Evolutionary conservation across 1,140 invertebrate species (phyloP), one percentile per base, ranked within the genome.

Genomic region (Notospermus geniculatus): DNA sequence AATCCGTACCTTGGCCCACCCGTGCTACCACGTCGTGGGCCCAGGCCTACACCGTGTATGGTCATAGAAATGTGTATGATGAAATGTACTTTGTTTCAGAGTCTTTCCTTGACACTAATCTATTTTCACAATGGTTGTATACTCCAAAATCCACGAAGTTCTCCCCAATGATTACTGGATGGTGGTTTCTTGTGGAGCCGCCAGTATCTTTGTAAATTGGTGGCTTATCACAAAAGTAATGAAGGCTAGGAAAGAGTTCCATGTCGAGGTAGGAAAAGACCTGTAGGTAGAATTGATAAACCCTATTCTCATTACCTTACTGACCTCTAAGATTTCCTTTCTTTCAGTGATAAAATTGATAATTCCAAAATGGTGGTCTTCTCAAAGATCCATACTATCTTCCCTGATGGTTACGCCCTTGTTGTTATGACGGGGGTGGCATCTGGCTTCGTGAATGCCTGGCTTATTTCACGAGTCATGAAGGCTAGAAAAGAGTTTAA

Each of bases 181-280:
- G 56, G 75, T 77, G 5, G 59, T 75, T 19, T 29, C 75, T 32
- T 61, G 63, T 45, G 71, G 67, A 19, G 67, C 68, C 30, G 75
- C 71, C 11, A 72, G 67, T 60, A 54, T 64, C 1, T 71, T 74
- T 64, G 55, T 75, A 55, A 76, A 76, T 63, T 72, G 71, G 65
- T 76, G 73, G 72, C 63, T 77, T 65, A 74, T 69, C 5, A 72
- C 74, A 22, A 79, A 74, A 60, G 78, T 80, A 27, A 67, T 61
- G 0, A 66, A 62, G 29, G 78, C 78, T 13, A 64, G 78, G 39
- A 77, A 74, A 52, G 66, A 73, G 59, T 74, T 68, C 68, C 71
- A 74, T 50, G 69, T 80, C 23, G 61, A 71, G 57, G 78, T 79
- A 63, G 32, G 32, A 36, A 7, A 36, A n/a, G n/a, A n/a, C n/a